phyloP scores from a whole-genome alignment of 2,113 vertebrate species.

The Tamias sibiricus region DNA sequence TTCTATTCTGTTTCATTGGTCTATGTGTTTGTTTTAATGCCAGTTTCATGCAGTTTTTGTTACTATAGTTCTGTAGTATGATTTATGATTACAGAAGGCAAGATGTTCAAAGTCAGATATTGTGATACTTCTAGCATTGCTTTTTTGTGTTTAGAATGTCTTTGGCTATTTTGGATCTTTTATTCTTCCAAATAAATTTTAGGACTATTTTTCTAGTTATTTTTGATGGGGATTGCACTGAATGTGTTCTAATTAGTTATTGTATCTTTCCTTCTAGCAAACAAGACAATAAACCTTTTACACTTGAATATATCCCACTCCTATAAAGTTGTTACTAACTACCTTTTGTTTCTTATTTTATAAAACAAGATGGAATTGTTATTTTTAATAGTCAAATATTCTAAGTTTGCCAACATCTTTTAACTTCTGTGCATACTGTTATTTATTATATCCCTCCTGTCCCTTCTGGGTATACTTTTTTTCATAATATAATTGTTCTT shows the following conservation, averaged over 20 bases:
- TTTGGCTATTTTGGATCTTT: too few relatives aligned
- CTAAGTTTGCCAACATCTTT: slow-evolving; percentile 22
- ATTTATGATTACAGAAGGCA: too few relatives aligned
- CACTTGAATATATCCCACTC: background rate
- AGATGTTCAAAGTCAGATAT: too few relatives aligned
- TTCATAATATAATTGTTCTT: background rate
- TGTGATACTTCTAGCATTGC: too few relatives aligned
- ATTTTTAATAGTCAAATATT: slow-evolving; percentile 24
- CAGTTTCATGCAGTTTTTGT: too few relatives aligned
- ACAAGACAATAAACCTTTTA: background rate
- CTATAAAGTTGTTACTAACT: background rate
- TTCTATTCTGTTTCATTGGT: too few relatives aligned
- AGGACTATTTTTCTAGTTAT: too few relatives aligned
- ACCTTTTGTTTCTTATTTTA: slow-evolving; percentile 5
- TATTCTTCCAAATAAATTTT: too few relatives aligned
- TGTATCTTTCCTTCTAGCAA: background rate
- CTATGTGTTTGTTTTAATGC: too few relatives aligned
- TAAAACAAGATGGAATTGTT: background rate
- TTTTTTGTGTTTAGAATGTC: too few relatives aligned
- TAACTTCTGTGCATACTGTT: background rate
- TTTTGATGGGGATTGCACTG: too few relatives aligned
- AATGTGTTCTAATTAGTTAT: background rate
- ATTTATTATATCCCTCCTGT: background rate
- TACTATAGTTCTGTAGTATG: too few relatives aligned
- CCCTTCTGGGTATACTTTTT: background rate